Percentiles rank a stretch among this genome's conserved stretches.
Evolutionary conservation across 2,888 invertebrate genomes (phyloP).

Genomic region (Dyspetes luteomarginatus): DNA sequence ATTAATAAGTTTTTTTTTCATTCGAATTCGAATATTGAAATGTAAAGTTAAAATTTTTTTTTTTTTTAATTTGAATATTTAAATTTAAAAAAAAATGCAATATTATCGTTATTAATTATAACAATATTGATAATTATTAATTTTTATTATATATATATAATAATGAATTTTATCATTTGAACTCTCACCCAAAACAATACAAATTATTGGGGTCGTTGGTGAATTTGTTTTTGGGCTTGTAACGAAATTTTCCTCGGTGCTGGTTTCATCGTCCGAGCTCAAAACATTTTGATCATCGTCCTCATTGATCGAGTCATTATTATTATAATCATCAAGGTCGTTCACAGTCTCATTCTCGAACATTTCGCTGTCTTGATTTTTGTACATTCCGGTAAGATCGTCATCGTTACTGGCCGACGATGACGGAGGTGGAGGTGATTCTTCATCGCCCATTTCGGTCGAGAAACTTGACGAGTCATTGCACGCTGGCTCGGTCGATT

Average conservation of each 20-base stretch:
- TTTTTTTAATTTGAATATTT: too few species aligned
- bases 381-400: constrained; percentile 34
- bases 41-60: too few species aligned
- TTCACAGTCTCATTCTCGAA: constrained; percentile 44
- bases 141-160: too few species aligned
- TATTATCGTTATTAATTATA: too few species aligned
- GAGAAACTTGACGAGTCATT: constrained; percentile 42
- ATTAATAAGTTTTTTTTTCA: too few species aligned
- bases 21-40: too few species aligned
- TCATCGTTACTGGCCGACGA: constrained; percentile 4
- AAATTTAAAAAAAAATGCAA: too few species aligned
- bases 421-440: constrained; percentile 63
- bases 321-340: constrained; percentile 37
- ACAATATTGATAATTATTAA: too few species aligned
- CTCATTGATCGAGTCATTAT: constrained; percentile 49
- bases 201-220: constrained; percentile 71
- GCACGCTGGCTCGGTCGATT: constrained; percentile 40
- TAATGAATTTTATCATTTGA: too few species aligned
- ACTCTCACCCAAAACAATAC: constrained; percentile 78
- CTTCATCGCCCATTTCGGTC: constrained; percentile 44
- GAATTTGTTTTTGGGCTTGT: constrained; percentile 67
- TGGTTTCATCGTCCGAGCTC: constrained; percentile 64
- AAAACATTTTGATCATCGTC: constrained; percentile 34
- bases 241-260: constrained; percentile 60
- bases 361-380: constrained; percentile 50